phyloP scores from a whole-genome alignment of 2,888 invertebrate species.

The Campopleginae sp. region DNA sequence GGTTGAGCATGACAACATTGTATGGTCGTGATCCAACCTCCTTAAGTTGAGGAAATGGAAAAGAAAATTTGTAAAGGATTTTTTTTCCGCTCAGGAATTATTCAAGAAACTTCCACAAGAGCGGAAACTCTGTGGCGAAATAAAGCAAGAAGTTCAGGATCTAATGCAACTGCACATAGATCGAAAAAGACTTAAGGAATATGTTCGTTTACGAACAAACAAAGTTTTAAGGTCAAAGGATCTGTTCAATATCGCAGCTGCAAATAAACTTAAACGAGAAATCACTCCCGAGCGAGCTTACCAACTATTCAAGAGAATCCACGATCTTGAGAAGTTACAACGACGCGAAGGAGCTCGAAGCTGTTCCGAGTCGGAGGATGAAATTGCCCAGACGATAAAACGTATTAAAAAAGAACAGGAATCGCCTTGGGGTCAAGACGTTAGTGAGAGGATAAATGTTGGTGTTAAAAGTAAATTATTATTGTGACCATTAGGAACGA shows the following conservation, averaged over 20 bases:
- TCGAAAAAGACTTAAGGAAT: conserved; percentile 81
- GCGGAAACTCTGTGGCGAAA: conserved; percentile 81
- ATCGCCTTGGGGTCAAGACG: conserved; percentile 80
- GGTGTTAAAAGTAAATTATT: background rate
- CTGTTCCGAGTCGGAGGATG: conserved; percentile 80
- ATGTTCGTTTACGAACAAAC: conserved; percentile 80
- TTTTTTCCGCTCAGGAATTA: conserved; percentile 75
- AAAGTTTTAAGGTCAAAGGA: conserved; percentile 82
- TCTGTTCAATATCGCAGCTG: conserved; percentile 82
- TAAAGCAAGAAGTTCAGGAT: conserved; percentile 82
- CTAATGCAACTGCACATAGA: conserved; percentile 81
- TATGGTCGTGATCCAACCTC: no score
- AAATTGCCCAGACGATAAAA: conserved; percentile 79
- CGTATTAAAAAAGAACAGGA: conserved; percentile 79
- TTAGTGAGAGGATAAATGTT: conserved; percentile 64
- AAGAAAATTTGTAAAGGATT: background rate
- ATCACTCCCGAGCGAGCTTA: conserved; percentile 80
- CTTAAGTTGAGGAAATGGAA: no score
- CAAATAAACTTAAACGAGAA: conserved; percentile 79
- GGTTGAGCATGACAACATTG: no score
- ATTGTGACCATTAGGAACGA: background rate
- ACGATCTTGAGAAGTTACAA: conserved; percentile 80
- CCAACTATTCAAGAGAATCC: conserved; percentile 80
- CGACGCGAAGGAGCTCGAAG: conserved; percentile 73
- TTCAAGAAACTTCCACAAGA: conserved; percentile 83